Evolutionary conservation across 1,140 invertebrate genomes (phyloP).

Genomic region (Batillaria attramentaria): DNA sequence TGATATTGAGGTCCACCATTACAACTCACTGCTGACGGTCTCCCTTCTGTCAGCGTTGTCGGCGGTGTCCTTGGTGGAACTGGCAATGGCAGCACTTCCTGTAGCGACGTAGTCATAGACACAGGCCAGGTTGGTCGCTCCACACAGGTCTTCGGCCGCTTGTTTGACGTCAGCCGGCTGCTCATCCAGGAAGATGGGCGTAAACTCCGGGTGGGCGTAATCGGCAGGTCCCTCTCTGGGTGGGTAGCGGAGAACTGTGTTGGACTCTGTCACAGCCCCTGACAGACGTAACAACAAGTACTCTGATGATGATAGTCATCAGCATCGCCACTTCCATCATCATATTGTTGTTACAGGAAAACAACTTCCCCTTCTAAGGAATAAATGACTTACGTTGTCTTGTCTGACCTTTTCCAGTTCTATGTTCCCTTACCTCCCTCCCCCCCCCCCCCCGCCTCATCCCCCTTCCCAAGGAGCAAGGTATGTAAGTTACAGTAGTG

Average conservation of each 20-base stretch:
- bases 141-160: constrained; percentile 35
- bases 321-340: constrained; percentile 41
- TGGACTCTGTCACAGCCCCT: constrained; percentile 35
- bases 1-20: not conserved
- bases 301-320: constrained; percentile 40
- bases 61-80: not conserved
- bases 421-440: too few relatives aligned
- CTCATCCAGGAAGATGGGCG: constrained; percentile 41
- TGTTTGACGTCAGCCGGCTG: constrained; percentile 11
- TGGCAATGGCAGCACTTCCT: not conserved
- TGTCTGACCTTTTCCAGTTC: too few relatives aligned
- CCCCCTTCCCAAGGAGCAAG: too few relatives aligned
- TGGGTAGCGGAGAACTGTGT: constrained; percentile 37
- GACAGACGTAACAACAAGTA: not conserved
- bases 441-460: too few relatives aligned
- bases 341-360: constrained; percentile 32
- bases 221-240: constrained; percentile 17
- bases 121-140: constrained; percentile 9
- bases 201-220: constrained; percentile 35
- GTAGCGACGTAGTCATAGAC: constrained; percentile 27
- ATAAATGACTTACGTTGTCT: constrained; percentile 47
- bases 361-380: constrained; percentile 40
- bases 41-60: not conserved
- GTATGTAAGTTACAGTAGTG: too few relatives aligned
- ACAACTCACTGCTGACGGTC: not conserved